Evolutionary conservation across 2,113 vertebrate genomes (phyloP).

Genomic region (Chloebia gouldiae): DNA sequence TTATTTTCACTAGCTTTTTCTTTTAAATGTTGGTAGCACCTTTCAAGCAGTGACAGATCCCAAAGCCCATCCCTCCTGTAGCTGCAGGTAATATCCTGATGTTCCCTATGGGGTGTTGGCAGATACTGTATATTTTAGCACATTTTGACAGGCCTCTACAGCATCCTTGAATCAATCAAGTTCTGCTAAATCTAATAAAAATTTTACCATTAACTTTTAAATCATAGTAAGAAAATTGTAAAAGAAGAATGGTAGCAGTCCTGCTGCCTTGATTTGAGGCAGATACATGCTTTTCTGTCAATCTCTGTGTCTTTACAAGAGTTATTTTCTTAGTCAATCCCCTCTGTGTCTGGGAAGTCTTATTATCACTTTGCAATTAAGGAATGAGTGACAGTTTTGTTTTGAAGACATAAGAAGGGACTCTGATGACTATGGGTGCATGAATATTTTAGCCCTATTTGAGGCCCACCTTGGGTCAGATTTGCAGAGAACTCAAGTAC

Average conservation of each 20-base stretch:
- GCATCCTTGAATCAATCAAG: conserved; percentile 49
- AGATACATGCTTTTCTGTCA: neutral
- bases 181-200: conserved; percentile 44
- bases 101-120: conserved; percentile 39
- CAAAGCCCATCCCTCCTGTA: neutral
- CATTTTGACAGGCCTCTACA: conserved; percentile 48
- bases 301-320: neutral
- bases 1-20: conserved; percentile 3
- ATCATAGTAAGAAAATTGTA: neutral
- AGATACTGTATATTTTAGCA: conserved; percentile 64
- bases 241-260: neutral
- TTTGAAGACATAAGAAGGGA: neutral
- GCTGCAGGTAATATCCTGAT: conserved; percentile 58
- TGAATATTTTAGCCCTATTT: neutral
- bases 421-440: neutral
- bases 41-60: conserved; percentile 22
- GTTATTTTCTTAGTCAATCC: neutral
- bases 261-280: neutral
- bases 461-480: neutral
- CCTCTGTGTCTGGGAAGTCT: neutral
- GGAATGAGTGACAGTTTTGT: neutral
- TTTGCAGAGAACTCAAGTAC: neutral
- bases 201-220: conserved; percentile 34
- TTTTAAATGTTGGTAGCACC: conserved; percentile 9
- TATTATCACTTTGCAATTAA: conserved; percentile 3